Conservation (phyloP, 92 coral and sea anemone species). For the Galaxea fascicularis region DNA sequence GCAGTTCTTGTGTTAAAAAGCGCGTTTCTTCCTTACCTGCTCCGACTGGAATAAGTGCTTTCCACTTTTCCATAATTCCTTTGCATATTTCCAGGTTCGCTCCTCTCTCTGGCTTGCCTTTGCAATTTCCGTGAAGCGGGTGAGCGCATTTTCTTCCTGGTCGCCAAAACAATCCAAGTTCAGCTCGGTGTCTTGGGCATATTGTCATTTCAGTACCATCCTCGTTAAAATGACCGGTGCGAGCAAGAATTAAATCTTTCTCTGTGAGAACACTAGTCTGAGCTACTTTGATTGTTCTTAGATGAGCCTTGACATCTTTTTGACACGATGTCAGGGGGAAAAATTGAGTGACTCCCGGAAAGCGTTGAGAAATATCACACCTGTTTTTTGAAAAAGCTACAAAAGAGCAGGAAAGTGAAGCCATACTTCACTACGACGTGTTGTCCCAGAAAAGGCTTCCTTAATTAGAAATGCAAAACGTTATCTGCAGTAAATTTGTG, state of each 20-base stretch:
- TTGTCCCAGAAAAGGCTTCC: too few relatives aligned
- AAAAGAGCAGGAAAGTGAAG: background rate
- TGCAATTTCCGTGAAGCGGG: slow-evolving; percentile 43
- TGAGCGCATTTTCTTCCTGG: slow-evolving; percentile 43
- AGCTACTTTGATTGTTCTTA: slow-evolving; percentile 16
- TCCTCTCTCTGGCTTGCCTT: slow-evolving; percentile 38
- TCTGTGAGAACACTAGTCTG: slow-evolving; percentile 26
- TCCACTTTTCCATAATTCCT: slow-evolving; percentile 40
- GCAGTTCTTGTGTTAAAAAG: too few relatives aligned
- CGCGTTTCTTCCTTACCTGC: too few relatives aligned
- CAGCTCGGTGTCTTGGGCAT: slow-evolving; percentile 42
- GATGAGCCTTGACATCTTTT: background rate
- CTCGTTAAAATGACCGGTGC: too few relatives aligned
- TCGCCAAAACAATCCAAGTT: slow-evolving; percentile 31
- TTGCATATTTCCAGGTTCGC: slow-evolving; percentile 19
- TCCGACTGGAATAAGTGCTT: too few relatives aligned
- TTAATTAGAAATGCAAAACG: too few relatives aligned
- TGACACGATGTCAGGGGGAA: slow-evolving; percentile 6
- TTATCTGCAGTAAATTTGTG: too few relatives aligned
- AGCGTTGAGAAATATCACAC: background rate
- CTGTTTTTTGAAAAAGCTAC: background rate
- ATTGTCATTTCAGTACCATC: too few relatives aligned
- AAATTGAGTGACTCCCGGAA: background rate
- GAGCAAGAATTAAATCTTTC: slow-evolving; percentile 25
- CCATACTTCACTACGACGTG: too few relatives aligned